Percentiles rank a stretch among this genome's conserved stretches.
Conservation (phyloP, 2,797 vertebrate genomes). For the Tangara arthus region DNA sequence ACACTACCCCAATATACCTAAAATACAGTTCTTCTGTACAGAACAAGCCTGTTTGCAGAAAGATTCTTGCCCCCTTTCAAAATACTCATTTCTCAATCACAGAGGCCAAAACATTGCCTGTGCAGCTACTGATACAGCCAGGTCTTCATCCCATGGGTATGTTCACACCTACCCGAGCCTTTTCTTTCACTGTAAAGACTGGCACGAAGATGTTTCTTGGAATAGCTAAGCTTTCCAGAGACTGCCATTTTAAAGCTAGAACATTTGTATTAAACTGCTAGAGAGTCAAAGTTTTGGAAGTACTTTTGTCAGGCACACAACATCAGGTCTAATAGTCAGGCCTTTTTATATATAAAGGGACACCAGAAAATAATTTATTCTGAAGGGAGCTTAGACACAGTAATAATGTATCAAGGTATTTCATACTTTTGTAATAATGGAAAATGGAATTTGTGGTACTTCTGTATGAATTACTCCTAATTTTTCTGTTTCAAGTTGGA, state of each 20-base stretch:
- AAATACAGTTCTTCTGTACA: background rate
- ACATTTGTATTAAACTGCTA: background rate
- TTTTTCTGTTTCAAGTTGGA: constrained; percentile 7
- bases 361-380: background rate
- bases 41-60: background rate
- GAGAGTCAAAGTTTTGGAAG: background rate
- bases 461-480: constrained; percentile 24
- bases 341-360: background rate
- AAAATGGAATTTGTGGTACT: background rate
- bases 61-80: background rate
- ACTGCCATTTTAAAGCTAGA: background rate
- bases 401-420: background rate
- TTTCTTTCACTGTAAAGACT: background rate
- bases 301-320: background rate
- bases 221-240: background rate
- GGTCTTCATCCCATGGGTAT: accelerated
- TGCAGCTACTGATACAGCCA: background rate
- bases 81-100: background rate
- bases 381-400: background rate
- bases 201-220: background rate
- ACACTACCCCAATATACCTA: background rate
- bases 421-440: background rate
- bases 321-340: background rate
- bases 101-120: background rate
- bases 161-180: background rate